phyloP scores from a whole-genome alignment of 2,797 vertebrate genomes.

The Chloroceryle amazona region DNA sequence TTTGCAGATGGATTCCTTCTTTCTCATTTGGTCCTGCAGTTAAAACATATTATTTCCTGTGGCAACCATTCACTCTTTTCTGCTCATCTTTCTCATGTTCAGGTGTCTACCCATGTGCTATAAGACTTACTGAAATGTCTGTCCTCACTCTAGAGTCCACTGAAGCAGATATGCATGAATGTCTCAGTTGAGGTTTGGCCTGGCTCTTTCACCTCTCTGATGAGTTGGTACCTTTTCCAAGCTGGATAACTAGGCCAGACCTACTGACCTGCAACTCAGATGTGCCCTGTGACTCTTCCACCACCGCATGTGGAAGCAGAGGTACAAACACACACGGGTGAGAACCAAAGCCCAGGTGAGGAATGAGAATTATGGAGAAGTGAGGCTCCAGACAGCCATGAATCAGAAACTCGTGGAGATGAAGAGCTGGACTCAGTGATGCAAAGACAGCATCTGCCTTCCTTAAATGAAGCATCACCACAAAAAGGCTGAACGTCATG shows the following conservation, averaged over 20 bases:
- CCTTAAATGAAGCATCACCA: not conserved
- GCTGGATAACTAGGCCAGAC: not conserved
- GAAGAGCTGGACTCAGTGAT: not conserved
- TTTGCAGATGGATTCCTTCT: not conserved
- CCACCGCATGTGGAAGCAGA: not conserved
- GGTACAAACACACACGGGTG: not conserved
- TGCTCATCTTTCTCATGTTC: not conserved
- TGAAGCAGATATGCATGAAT: fast-evolving
- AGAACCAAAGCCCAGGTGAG: not conserved
- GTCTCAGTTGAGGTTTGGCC: not conserved
- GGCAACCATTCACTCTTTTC: not conserved
- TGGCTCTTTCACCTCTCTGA: not conserved
- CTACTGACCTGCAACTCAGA: not conserved
- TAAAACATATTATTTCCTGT: not conserved
- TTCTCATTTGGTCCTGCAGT: not conserved
- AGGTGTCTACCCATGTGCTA: not conserved
- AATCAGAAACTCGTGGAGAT: not conserved
- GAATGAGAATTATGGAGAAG: not conserved
- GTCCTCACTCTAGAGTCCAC: not conserved
- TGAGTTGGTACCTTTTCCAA: not conserved
- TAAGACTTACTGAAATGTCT: not conserved
- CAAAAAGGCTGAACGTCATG: not conserved
- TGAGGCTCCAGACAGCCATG: fast-evolving
- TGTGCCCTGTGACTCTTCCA: not conserved
- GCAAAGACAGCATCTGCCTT: not conserved